Base-by-base conservation (phyloP, 2,888 invertebrate species). In the Hyalella azteca region DNA sequence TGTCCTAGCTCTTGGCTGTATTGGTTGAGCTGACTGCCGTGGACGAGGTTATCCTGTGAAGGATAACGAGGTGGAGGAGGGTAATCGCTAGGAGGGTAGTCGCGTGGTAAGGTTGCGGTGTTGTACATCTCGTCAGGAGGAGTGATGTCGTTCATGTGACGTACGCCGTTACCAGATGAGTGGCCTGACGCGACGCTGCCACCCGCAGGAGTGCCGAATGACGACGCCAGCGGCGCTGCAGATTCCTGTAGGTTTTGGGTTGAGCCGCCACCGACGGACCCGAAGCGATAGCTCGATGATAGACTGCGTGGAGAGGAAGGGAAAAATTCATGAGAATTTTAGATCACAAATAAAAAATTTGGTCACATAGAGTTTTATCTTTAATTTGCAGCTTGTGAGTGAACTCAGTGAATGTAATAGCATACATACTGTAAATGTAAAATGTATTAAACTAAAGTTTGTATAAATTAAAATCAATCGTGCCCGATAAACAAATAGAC, bases 121-220 rank as follows among this genome's bases (percentile, higher is more conserved):
- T 45, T 40, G 45, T 75, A 75, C 75, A 75, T 75, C 75, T 75
- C 75, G 75, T 75, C 75, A 36, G 75, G 75, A 0, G 75, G 75
- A 22, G 75, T 75, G n/a, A 75, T 45, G 75, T 75, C 75, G 36
- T 75, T 41, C 29, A 59, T 29, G 75, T 75, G 45, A 40, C 41
- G 4, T 3, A 26, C 15, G 5, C 73, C 73, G 32, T 9, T n/a
- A 22, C 39, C 39, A 4, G 36, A 26, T n/a, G 22, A 19, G 11
- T 29, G 26, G 5, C 75, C 75, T 2, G 75, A 45, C 9, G 26
- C 26, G n/a, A 41, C 75, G 45, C 75, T 75, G 45, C 75, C 75
- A 4, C 45, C 45, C 19, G 75, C 75, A 41, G 41, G 40, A 22
- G 41, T 75, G 36, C 66, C 66, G n/a, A 36, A 66, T 19, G 36